Evolutionary conservation across 2,113 vertebrate genomes (phyloP), one percentile per base, ranked within the genome.

Genomic region (Sinocyclocheilus anshuiensis): DNA sequence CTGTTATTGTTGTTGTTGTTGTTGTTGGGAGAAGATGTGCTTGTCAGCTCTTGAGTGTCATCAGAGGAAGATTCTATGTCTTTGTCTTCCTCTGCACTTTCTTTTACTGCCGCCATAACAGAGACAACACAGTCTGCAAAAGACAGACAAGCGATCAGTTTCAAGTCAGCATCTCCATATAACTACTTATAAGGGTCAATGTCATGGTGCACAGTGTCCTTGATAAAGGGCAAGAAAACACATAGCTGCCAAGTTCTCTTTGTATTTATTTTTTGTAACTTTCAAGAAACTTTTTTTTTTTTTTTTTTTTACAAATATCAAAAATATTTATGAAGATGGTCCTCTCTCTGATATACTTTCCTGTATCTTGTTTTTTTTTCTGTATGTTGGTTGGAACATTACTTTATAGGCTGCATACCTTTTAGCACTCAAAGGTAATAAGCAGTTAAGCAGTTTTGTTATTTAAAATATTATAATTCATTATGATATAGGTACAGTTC

Each of bases 1-100:
- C 94, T 91, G 93, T 87, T 95, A 91, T 93, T 96, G 93, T 45
- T 45, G 1, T 26, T 26, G 42, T 26, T 26, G 42, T 95, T 96
- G 88, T 63, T 55, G 55, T 20, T 75, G 91, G 90, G 95, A 95
- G 96, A 95, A 82, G 95, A 94, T 0, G 94, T 94, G 91, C 85
- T 95, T 94, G 93, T 96, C 95, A 92, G 95, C 95, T 85, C 89
- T 81, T 72, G 94, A 94, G 90, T 84, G 57, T 75, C 69, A 82
- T 82, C n/a, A 71, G 50, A 83, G 61, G 65, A 82, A 63, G 72
- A 85, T 85, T 95, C 83, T 89, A 94, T 94, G 82, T 90, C 95
- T 93, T 93, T 95, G 93, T 97, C 95, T 94, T 96, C 94, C 92
- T 95, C 96, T 95, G 95, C 93, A 90, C 95, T 93, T 91, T 93